Evolutionary conservation across 2,888 invertebrate genomes (phyloP), one percentile per base, ranked within the genome.

Genomic region (Cephus nigrinus): DNA sequence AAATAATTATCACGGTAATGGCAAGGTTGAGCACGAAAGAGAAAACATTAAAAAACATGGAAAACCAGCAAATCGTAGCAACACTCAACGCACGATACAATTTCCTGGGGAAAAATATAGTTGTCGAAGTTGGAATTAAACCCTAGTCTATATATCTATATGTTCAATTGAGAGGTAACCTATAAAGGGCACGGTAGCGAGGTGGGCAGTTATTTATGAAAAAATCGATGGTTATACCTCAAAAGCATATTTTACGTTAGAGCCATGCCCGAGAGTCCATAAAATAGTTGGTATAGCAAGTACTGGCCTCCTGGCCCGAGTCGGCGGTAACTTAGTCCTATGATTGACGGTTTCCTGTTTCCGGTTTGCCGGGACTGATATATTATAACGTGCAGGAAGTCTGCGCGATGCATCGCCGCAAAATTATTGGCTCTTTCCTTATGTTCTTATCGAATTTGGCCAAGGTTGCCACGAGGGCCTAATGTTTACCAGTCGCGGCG

Each of bases 341-440:
- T 86, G 88, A 88, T 87, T 86, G 88, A 88, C 88, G 88, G 87
- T 88, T 88, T 88, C 87, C 88, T 84, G 85, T 86, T 88, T 88
- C 88, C 86, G 85, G 82, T 85, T 81, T 81, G 82, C 82, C 81
- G 81, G 74, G 84, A 86, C 87, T 87, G 86, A 88, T 88, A 88
- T 87, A 85, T 85, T 84, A 86, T 86, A 83, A 85, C 86, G 85
- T 82, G 82, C 86, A 84, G 86, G 86, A 86, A 86, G 86, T 86
- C 85, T 85, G 84, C 83, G 84, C 35, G 36, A 11, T 30, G 85
- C 84, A 83, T 84, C 82, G 82, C 81, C 84, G 85, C 84, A 81
- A 82, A 87, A 87, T 87, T 87, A 87, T 87, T 86, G 84, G 81
- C 85, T 79, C 75, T 82, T 55, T 55, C 55, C 55, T 55, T 55